Conservation (phyloP, 2,888 invertebrate species). For the Morpho deidamia region DNA sequence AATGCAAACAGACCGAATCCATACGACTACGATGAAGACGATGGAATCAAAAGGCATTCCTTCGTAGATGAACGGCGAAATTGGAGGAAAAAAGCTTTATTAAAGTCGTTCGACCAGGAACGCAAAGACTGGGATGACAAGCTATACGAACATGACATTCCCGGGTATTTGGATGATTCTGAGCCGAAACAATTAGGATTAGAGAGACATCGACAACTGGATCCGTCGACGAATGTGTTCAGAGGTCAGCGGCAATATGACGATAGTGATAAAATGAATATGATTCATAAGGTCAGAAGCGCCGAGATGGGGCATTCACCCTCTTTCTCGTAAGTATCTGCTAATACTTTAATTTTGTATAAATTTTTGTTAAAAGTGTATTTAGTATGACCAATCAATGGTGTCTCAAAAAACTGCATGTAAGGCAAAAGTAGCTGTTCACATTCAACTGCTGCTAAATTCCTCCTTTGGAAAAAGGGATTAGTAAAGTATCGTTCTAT, state of each 20-base stretch:
- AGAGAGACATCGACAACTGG: slow-evolving; percentile 40
- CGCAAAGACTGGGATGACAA: slow-evolving; percentile 49
- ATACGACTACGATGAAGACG: slow-evolving; percentile 60
- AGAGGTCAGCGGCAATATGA: slow-evolving; percentile 45
- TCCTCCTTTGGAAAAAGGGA: no score
- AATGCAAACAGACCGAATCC: slow-evolving; percentile 40
- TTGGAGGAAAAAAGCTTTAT: slow-evolving; percentile 57
- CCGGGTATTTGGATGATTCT: slow-evolving; percentile 46
- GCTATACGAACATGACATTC: slow-evolving; percentile 45
- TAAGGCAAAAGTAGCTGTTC: no score
- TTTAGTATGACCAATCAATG: no score
- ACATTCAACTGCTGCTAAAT: no score
- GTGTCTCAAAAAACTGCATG: no score
- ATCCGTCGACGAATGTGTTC: slow-evolving; percentile 33
- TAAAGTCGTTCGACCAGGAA: slow-evolving; percentile 43
- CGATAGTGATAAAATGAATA: slow-evolving; percentile 41
- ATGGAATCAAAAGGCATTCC: slow-evolving; percentile 48
- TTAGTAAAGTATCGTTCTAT: no score
- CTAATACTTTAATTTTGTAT: not conserved
- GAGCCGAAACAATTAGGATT: slow-evolving; percentile 41
- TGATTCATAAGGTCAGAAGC: slow-evolving; percentile 39
- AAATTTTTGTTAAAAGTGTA: no score
- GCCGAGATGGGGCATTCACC: slow-evolving; percentile 39
- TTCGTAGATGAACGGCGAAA: slow-evolving; percentile 54
- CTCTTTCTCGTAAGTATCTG: slow-evolving; percentile 25